These are phyloP conservation scores for Prostheceraeus crozeri DNA, from an alignment of 2,888 invertebrate species.

Conservation along the genomic window DNA sequence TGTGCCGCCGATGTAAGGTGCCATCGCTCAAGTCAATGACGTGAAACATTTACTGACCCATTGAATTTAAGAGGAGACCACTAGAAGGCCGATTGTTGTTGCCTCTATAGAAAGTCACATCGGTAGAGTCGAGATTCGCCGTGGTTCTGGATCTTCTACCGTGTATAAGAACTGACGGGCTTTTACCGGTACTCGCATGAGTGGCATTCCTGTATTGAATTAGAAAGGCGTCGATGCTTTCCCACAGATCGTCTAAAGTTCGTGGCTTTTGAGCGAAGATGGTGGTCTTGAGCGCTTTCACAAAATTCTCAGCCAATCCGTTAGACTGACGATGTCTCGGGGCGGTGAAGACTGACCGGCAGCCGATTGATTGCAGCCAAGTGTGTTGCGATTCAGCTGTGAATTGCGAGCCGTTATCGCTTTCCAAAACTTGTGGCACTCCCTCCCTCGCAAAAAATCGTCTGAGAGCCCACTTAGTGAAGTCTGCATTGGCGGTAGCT, in stretches of 20 bases:
- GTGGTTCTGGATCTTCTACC: conserved; percentile 16
- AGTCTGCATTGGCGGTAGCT: no score
- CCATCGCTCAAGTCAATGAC: conserved; percentile 22
- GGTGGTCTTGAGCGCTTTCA: neutral
- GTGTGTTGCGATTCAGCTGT: neutral
- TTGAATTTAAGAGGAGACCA: conserved; percentile 24
- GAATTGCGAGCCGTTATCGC: conserved; percentile 27
- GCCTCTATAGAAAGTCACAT: conserved; percentile 25
- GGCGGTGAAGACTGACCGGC: conserved; percentile 11
- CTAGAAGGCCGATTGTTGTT: conserved; percentile 15
- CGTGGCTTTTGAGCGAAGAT: neutral
- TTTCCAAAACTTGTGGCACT: conserved; percentile 24
- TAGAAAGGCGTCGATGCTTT: neutral
- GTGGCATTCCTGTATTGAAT: conserved; percentile 25
- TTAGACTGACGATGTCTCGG: conserved; percentile 12
- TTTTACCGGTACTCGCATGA: conserved; percentile 7
- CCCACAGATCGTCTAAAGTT: conserved; percentile 4
- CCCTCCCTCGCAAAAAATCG: conserved; percentile 24
- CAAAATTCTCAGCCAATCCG: conserved; percentile 25
- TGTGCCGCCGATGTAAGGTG: conserved; percentile 15
- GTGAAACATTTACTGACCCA: conserved; percentile 10
- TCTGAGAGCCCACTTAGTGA: no score
- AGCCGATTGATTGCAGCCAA: conserved; percentile 31
- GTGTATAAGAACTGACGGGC: conserved; percentile 12
- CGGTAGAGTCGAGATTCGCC: conserved; percentile 21